Evolutionary conservation across 2,797 vertebrate species (phyloP), one percentile per base, ranked within the genome.

Genomic region (Hippoglossus hippoglossus): DNA sequence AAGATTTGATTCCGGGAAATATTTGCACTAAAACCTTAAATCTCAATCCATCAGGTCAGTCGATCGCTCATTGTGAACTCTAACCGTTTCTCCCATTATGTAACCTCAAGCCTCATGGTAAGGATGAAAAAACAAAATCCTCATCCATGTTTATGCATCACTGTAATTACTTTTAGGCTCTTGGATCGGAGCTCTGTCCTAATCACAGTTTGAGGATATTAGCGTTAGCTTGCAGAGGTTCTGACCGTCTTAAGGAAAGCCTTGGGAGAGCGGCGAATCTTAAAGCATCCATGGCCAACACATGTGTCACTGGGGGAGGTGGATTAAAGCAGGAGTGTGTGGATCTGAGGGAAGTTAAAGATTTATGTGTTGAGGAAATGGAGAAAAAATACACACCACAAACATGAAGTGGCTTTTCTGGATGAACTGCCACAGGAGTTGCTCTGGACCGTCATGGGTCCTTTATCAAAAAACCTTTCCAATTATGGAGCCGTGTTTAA

Each of bases 271-370:
- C 39, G 3, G 44, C 3, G 25, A 47, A 47, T 73, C 77, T 84
- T 86, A 74, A 73, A 76, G 72, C 65, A 77, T 73, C 21, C 72
- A 4, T 24, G 55, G 18, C 46, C 63, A 82, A 75, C 81, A 77
- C 83, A 41, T 81, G 84, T 82, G 80, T 86, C 53, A 26, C 53
- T 73, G 57, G 74, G 49, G 49, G 16, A 50, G 19, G 52, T n/a
- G 71, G 79, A 90, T 92, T 87, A 88, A 79, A 87, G 73, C 15
- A 7, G n/a, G n/a, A 71, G 53, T 58, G 34, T 69, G 79, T 78
- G 79, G 74, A 69, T 77, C 28, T 2, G 67, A 69, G 59, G 71
- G 77, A 90, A 84, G 84, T 71, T 24, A 83, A 77, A 63, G 56
- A 65, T 88, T 82, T 69, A 80, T 46, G 65, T 63, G 72, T 71